Evolutionary conservation across 1,140 invertebrate species (phyloP), one percentile per base, ranked within the genome.

Genomic region (Drosophila sechellia): DNA sequence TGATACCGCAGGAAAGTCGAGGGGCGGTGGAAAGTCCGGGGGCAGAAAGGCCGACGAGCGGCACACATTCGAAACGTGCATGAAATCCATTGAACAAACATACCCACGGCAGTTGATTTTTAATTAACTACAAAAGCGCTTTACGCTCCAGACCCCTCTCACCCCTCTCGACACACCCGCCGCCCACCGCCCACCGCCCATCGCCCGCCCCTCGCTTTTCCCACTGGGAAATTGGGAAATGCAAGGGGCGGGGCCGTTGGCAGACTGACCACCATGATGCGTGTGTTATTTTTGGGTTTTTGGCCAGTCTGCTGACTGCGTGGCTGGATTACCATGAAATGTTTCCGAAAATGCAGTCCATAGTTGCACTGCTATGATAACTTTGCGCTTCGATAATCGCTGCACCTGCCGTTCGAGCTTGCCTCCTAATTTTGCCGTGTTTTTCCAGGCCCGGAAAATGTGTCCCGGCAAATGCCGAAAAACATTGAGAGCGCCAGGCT

Each of bases 41-140:
- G 59, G 15, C 52, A 5, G 34, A 50, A 10, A 43, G 48, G 48
- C 43, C 27, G 66, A 45, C 40, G 59, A 64, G 60, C 40, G 59
- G 43, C 50, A 55, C 66, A 50, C 53, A 70, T 64, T 50, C 64
- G 69, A 75, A 89, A 85, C 85, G 85, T 89, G 85, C 85, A 89
- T 91, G 87, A 92, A 92, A 92, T 92, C 90, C 90, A 92, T 92
- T 91, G 79, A 91, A 92, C 89, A 92, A 92, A 92, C 85, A 92
- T 68, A 83, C 90, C 79, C 70, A 64, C 57, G 86, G 90, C 90
- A 77, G 90, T 92, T 92, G 90, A 92, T 92, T 92, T 92, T 92
- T 92, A 92, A 92, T 92, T 92, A 92, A 92, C 86, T 86, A 91
- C 81, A 84, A 90, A 85, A 85, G 74, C 87, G 83, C 83, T 81